Evolutionary conservation across 1,140 invertebrate species (phyloP), one percentile per base, ranked within the genome.

Genomic region (Diachasma alloeum): DNA sequence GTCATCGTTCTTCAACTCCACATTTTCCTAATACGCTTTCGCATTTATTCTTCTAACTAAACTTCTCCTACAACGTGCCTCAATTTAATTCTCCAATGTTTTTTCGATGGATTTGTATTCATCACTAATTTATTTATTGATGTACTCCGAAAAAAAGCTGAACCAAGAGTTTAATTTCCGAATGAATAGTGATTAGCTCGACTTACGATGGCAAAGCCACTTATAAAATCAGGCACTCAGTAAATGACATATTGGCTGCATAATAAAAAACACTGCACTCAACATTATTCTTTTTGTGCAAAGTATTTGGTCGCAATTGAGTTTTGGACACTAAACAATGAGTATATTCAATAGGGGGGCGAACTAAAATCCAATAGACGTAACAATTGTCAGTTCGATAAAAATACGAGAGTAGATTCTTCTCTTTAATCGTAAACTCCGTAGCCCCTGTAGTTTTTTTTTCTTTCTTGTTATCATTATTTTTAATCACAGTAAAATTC

Each of bases 361-460:
- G 24, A 15, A 63, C 8, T 8, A 53, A 63, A 63, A 63, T 24
- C 59, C 19, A 63, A 63, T 63, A 63, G 48, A 53, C n/a, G n/a
- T 63, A 63, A 63, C 59, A 63, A 63, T 63, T 63, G 24, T 31
- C 24, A 56, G 11, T 63, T 63, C 11, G 59, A 63, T 63, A 63
- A 63, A 63, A 63, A 63, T 24, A 63, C 19, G 24, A 26, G 59
- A 31, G 19, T 63, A 5, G 26, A 63, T 63, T 63, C 19, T 63
- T 63, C 22, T n/a, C 67, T 37, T 56, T 31, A 70, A 44, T 75
- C 17, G 19, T 46, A 17, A 42, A 78, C 72, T 53, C 68, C 31
- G 46, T 17, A 71, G 68, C 53, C 36, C 53, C 48, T 74, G 53
- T 72, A 72, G 10, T 24, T 76, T 72, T 75, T 68, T 46, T 68